A percentile compares a stretch with the other conserved stretches of the same genome.
Evolutionary conservation across 1,140 invertebrate species (phyloP).

Genomic region (Leptoteleia sp.): DNA sequence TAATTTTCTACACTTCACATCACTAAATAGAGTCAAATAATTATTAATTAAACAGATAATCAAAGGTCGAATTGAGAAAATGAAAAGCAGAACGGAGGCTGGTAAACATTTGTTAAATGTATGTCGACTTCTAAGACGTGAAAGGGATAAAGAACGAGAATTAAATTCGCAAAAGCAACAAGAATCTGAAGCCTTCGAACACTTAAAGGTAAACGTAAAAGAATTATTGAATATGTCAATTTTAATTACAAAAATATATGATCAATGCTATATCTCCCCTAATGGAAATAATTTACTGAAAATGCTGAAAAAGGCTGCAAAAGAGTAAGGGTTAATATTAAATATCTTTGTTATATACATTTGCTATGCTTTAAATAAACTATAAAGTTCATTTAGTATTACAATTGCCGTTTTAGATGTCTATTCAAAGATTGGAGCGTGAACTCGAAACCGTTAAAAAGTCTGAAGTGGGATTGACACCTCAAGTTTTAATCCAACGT

Average conservation of each 20-base stretch:
- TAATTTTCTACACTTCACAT: too few relatives aligned
- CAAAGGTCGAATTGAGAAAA: conserved; percentile 87
- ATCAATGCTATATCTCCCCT: too few relatives aligned
- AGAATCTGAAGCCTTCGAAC: conserved; percentile 70
- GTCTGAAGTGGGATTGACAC: conserved; percentile 80
- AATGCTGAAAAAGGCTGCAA: too few relatives aligned
- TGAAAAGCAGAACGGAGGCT: conserved; percentile 76
- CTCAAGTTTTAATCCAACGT: conserved; percentile 83
- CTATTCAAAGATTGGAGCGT: conserved; percentile 72
- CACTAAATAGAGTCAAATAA: too few relatives aligned
- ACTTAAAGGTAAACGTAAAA: conserved; percentile 70
- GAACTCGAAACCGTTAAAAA: conserved; percentile 76
- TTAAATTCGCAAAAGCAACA: conserved; percentile 79
- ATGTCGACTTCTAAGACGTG: conserved; percentile 85
- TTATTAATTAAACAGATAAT: too few relatives aligned
- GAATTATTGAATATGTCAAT: neutral
- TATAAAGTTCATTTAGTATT: too few relatives aligned
- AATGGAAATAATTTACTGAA: too few relatives aligned
- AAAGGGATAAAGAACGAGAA: conserved; percentile 88
- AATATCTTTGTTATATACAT: too few relatives aligned
- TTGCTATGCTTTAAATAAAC: too few relatives aligned
- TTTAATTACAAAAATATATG: neutral
- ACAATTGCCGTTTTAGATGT: conserved; percentile 52
- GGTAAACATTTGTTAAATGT: conserved; percentile 83
- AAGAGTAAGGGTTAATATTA: too few relatives aligned